These are phyloP conservation scores for Sisor rabdophorus DNA, from an alignment of 2,113 vertebrate species.

Conservation along the genomic window DNA sequence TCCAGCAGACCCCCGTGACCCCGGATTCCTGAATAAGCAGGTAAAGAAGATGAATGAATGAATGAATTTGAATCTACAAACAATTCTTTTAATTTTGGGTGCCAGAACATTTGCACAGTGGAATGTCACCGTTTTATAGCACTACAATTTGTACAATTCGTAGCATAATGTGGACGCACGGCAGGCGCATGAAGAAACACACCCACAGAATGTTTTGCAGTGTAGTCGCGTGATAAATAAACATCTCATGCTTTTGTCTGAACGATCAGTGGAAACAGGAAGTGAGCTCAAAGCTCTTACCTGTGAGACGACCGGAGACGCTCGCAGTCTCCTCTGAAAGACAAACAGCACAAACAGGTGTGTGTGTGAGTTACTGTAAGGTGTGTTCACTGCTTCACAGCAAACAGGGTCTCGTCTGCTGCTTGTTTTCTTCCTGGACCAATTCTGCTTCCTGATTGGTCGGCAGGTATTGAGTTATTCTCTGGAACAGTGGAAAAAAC, in stretches of 20 bases:
- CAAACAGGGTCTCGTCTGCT: no score
- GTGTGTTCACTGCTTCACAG: no score
- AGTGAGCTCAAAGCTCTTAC: constrained; percentile 28
- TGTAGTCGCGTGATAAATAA: not conserved
- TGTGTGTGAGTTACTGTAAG: not conserved
- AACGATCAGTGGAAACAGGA: not conserved
- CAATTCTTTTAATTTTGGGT: not conserved
- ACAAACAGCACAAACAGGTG: constrained; percentile 33
- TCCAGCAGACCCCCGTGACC: no score
- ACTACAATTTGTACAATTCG: no score
- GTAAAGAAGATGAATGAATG: no score
- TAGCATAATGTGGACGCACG: not conserved
- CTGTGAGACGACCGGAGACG: constrained; percentile 24
- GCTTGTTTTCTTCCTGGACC: no score
- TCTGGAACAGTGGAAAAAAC: not conserved
- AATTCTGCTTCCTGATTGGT: no score
- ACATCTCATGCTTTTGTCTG: not conserved
- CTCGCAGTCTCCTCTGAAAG: constrained; percentile 44
- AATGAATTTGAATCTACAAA: no score
- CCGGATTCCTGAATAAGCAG: no score
- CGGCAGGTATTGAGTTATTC: not conserved
- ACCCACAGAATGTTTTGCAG: not conserved
- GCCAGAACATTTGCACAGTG: not conserved
- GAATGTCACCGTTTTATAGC: no score
- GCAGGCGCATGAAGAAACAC: not conserved